These are phyloP conservation scores for Anastrepha ludens DNA, from an alignment of 1,140 invertebrate species.

Conservation along the genomic window DNA sequence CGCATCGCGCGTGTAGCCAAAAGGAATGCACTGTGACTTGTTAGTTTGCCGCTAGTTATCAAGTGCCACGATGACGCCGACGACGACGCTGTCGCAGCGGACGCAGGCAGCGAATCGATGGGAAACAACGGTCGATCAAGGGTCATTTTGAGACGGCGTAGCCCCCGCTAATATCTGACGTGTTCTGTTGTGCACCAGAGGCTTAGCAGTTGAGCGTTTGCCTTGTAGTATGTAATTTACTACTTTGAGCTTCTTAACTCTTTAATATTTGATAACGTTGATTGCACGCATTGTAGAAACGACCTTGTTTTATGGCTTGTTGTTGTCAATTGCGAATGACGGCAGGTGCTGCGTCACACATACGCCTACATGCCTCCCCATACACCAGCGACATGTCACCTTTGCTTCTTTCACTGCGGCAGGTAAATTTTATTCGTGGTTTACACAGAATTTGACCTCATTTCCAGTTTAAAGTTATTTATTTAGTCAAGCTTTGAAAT, in stretches of 20 bases:
- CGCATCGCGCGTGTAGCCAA: slow-evolving; percentile 60
- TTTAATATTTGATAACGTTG: slow-evolving; percentile 38
- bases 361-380: background rate
- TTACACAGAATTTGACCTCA: background rate
- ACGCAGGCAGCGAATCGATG: slow-evolving; percentile 65
- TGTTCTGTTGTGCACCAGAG: background rate
- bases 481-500: background rate
- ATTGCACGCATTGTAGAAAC: slow-evolving; percentile 5
- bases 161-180: background rate
- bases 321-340: background rate
- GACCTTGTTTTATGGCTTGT: slow-evolving; percentile 2
- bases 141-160: slow-evolving; percentile 55
- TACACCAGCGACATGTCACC: background rate
- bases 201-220: background rate
- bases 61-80: slow-evolving; percentile 46
- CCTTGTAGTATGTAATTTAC: background rate
- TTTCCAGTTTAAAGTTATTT: background rate
- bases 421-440: too few relatives aligned
- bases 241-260: background rate
- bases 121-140: slow-evolving; percentile 68
- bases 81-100: slow-evolving; percentile 62
- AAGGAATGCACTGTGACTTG: slow-evolving; percentile 31
- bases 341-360: slow-evolving; percentile 27
- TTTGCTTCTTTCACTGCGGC: background rate
- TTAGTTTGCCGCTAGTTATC: slow-evolving; percentile 14